Evolutionary conservation across 2,113 vertebrate species (phyloP), one percentile per base, ranked within the genome.

Genomic region (Arothron firmamentum): DNA sequence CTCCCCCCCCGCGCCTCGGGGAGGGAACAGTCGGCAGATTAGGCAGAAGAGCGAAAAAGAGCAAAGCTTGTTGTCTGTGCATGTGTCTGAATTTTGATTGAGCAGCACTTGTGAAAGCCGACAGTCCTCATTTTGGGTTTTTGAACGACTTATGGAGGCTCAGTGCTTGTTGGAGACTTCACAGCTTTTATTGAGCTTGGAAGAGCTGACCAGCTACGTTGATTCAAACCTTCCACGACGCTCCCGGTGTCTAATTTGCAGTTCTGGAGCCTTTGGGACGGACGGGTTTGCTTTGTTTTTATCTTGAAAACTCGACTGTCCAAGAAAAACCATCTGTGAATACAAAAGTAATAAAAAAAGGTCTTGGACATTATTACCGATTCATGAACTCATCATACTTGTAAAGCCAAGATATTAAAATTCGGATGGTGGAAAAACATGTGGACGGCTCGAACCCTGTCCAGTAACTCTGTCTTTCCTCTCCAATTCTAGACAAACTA

Each of bases 151-250:
- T 45, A 41, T 42, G 43, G 50, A 28, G 64, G 9, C 65, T 50
- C 60, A 3, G 5, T 69, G 51, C 61, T 73, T 75, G 51, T 70
- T 16, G 19, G 57, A 49, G 49, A 66, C 70, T 75, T 59, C 70
- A 62, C 71, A 67, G 52, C 51, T 75, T 73, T 74, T 74, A 76
- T 77, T 76, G 78, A 65, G 62, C 70, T 75, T 72, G 70, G 59
- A 80, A 65, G 43, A 38, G 59, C 11, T 16, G 53, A 59, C 56
- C 75, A 52, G 54, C 56, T 63, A n/a, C 62, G 67, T 81, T 77
- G 80, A 73, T 74, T 85, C 68, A 59, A 74, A 66, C 67, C 54
- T 52, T 59, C 59, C 65, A 28, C 66, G 18, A 21, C 65, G 71
- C 13, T 69, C 56, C 80, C 5, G 34, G 34, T 38, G 75, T 77